These are phyloP conservation scores for Oriolus oriolus DNA, from an alignment of 2,113 vertebrate species.

Conservation along the genomic window DNA sequence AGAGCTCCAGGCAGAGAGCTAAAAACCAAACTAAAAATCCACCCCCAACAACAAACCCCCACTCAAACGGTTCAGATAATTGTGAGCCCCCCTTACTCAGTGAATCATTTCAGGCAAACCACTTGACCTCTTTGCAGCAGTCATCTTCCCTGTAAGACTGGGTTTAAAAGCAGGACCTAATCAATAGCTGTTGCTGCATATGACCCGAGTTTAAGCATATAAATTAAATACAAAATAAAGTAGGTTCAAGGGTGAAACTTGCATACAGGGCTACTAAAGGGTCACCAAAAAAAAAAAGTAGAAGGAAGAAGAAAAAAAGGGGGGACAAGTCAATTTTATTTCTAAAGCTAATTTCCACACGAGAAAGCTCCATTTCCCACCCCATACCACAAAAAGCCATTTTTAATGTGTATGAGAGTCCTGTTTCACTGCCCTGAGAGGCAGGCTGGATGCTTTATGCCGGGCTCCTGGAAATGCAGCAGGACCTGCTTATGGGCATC, in stretches of 20 bases:
- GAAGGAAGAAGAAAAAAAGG: not conserved
- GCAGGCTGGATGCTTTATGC: not conserved
- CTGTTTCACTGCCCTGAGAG: not conserved
- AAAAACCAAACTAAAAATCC: not conserved
- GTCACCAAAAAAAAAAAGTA: not conserved
- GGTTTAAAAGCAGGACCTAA: slow-evolving; percentile 27
- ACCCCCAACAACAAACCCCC: not conserved
- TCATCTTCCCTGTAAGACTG: not conserved
- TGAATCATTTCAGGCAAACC: not conserved
- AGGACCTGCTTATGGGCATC: not conserved
- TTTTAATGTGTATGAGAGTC: not conserved
- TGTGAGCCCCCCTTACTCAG: not conserved
- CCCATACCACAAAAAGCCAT: not conserved
- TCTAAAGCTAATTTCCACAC: not conserved
- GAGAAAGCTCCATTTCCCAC: not conserved
- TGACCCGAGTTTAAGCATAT: not conserved
- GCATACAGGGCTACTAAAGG: not conserved
- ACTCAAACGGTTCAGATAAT: not conserved
- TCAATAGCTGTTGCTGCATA: not conserved
- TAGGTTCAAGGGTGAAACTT: not conserved
- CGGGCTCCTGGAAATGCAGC: not conserved
- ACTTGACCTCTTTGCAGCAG: not conserved
- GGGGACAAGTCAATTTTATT: not conserved
- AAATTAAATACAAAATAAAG: slow-evolving; percentile 16
- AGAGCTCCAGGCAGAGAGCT: not conserved